phyloP scores from a whole-genome alignment of 2,113 vertebrate genomes.

The Strix aluco region DNA sequence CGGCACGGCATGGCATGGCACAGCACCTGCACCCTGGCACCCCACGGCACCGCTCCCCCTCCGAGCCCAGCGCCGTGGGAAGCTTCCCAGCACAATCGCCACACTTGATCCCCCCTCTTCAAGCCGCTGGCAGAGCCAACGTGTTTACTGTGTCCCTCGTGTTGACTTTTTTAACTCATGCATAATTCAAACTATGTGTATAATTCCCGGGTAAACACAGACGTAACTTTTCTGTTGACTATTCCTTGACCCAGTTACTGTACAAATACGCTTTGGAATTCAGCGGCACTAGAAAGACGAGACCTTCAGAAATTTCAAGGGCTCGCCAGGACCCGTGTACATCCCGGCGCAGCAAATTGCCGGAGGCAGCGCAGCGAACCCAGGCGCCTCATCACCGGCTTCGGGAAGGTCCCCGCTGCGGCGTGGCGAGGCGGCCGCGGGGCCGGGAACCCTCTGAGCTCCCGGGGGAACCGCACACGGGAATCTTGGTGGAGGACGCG shows the following conservation, averaged over 20 bases:
- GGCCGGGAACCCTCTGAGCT: not conserved
- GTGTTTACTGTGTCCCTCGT: not conserved
- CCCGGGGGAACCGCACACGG: accelerated
- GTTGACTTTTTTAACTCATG: conserved; percentile 34
- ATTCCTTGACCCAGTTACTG: conserved; percentile 58
- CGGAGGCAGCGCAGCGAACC: accelerated
- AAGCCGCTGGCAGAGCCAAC: not conserved
- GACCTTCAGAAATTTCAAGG: not conserved
- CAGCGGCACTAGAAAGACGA: not conserved
- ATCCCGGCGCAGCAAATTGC: not conserved
- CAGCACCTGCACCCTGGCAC: too few species aligned
- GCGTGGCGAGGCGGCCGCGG: not conserved
- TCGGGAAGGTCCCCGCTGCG: not conserved
- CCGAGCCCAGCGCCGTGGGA: accelerated
- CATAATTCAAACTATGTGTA: conserved; percentile 39
- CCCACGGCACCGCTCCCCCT: not conserved
- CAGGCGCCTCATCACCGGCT: accelerated
- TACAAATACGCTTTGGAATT: not conserved
- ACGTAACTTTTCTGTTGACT: conserved; percentile 34
- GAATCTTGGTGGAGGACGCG: accelerated
- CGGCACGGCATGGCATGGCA: too few species aligned
- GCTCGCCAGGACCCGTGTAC: not conserved
- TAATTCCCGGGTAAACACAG: conserved; percentile 48
- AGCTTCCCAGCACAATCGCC: not conserved
- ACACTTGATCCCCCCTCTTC: accelerated